Evolutionary conservation across 2,888 invertebrate genomes (phyloP), one percentile per base, ranked within the genome.

Genomic region (Salpingus planirostris): DNA sequence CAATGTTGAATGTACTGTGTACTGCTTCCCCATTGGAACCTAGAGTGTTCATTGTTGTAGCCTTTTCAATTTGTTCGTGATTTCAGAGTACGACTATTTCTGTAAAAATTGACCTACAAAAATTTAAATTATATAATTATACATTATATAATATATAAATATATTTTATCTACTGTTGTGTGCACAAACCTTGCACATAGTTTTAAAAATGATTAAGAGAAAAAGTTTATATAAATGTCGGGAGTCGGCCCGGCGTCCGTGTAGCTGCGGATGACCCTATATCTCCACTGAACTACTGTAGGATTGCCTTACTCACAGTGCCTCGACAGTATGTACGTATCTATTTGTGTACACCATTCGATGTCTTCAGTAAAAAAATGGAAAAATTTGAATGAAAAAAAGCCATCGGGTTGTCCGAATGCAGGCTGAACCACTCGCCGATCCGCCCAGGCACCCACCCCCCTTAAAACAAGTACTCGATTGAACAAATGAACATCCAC

Each of bases 241-340:
- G 47, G 48, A 11, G 27, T 30, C 13, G 15, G 45, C 54, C 57
- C 53, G 55, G 49, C 56, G 51, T 52, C 55, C 49, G 52, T 49
- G 44, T 47, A 49, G 48, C 47, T 47, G 50, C 57, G 61, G 61
- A 62, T 49, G 57, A 61, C 62, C 64, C 62, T 61, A 60, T n/a
- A n/a, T 65, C 66, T 72, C 71, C 73, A 74, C 74, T 68, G 68
- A 69, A 65, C 74, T 79, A 79, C 76, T 80, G 80, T 81, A 81
- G 80, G 59, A 64, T 70, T 80, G 81, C 81, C 81, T 81, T 81
- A 80, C 75, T 78, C 77, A 78, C 80, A 80, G 81, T 81, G 81
- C 81, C 81, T 81, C 60, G 62, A 64, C 62, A 64, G 63, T 63
- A 64, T 60, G 63, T 64, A 54, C 51, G 60, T 65, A 55, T 60